A percentile compares a stretch with the other conserved stretches of the same genome.
Conservation (phyloP, 2,888 invertebrate species). For the Corbicula japonica region DNA sequence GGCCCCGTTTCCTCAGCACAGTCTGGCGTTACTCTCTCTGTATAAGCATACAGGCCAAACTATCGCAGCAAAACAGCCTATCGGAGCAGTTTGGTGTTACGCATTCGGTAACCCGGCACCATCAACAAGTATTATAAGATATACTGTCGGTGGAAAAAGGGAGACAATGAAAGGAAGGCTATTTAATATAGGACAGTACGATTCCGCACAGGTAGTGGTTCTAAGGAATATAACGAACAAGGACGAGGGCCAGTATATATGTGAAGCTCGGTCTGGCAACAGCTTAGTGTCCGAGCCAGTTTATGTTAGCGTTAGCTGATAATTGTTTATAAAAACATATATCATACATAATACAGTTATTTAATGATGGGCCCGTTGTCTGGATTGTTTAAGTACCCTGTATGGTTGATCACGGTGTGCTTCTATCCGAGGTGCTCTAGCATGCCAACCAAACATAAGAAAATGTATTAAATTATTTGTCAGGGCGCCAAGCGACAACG, state of each 20-base stretch:
- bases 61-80: conserved; percentile 39
- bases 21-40: conserved; percentile 51
- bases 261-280: conserved; percentile 49
- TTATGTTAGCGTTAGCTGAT: conserved; percentile 32
- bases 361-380: too few relatives aligned
- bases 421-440: too few relatives aligned
- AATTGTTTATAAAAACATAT: too few relatives aligned
- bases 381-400: too few relatives aligned
- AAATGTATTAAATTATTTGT: too few relatives aligned
- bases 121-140: conserved; percentile 42
- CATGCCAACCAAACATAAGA: too few relatives aligned
- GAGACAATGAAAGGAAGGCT: conserved; percentile 44
- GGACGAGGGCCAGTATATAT: conserved; percentile 53
- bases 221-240: conserved; percentile 42
- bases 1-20: conserved; percentile 51
- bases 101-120: conserved; percentile 66
- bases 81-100: conserved; percentile 64
- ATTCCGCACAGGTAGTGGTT: conserved; percentile 58
- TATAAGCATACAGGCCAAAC: conserved; percentile 49
- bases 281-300: conserved; percentile 50
- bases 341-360: too few relatives aligned
- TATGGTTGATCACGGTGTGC: too few relatives aligned
- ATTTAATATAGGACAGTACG: conserved; percentile 56
- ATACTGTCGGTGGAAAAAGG: conserved; percentile 25
- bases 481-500: too few relatives aligned